Evolutionary conservation across 2,888 invertebrate genomes (phyloP), one percentile per base, ranked within the genome.

Genomic region (Chloroclysta siterata): DNA sequence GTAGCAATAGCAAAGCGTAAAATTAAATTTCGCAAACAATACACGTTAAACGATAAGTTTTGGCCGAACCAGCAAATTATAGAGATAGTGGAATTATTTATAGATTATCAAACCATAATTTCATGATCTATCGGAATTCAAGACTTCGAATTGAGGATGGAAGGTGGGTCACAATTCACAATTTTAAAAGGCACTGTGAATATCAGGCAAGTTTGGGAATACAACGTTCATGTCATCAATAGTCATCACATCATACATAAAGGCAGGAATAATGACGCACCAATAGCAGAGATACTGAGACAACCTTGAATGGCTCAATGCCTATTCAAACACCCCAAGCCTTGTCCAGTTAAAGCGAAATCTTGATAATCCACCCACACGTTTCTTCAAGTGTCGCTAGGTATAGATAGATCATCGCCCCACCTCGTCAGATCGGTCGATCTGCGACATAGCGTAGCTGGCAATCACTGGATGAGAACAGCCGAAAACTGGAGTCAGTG

Each of bases 181-280:
- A n/a, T n/a, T n/a, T n/a, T n/a, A n/a, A n/a, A n/a, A n/a, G n/a
- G n/a, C n/a, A n/a, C 10, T 39, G 11, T 17, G 10, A 17, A 17
- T 10, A 46, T 46, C 1, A 39, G 11, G 36, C 36, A 11, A 11
- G 10, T 41, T 57, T 46, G 48, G 44, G 29, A 53, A 50, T 13
- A n/a, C 13, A 17, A 56, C 29, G 51, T 59, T 59, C 52, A 59
- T 54, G 63, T 58, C 54, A 58, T 33, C 33, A 33, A n/a, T 33
- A 33, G n/a, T n/a, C n/a, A n/a, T n/a, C n/a, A n/a, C n/a, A n/a
- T n/a, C 33, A 5, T 42, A 53, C 17, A 52, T 14, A 51, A 15
- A 42, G 55, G 71, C 65, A 71, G 77, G 75, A 76, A 72, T 71
- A 76, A 74, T 81, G 78, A 83, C 79, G 77, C 82, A 75, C 72